Percentiles rank a stretch among this genome's conserved stretches.
These are phyloP conservation scores for Stegophylla sp. DNA, from an alignment of 2,888 invertebrate genomes.

Conservation along the genomic window DNA sequence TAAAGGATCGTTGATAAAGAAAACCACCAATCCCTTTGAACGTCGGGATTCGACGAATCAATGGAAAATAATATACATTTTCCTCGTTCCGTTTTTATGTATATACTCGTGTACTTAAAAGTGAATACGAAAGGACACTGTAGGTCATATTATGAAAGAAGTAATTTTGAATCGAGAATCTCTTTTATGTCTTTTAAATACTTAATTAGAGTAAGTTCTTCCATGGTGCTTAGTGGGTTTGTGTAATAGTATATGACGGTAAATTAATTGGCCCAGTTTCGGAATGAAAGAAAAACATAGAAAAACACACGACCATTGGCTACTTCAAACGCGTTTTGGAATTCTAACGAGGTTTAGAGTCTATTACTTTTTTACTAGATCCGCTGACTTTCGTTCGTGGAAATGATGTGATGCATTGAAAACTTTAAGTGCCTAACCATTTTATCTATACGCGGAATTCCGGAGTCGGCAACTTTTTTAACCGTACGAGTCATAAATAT, in stretches of 20 bases:
- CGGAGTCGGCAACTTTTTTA: no score
- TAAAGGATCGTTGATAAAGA: neutral
- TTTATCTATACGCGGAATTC: no score
- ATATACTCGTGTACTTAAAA: constrained; percentile 2
- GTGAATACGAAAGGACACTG: constrained; percentile 3
- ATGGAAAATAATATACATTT: constrained; percentile 33
- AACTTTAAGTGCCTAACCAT: no score
- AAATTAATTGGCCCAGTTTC: neutral
- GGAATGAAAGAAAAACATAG: no score
- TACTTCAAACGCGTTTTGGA: no score
- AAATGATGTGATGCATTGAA: no score
- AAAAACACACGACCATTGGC: no score
- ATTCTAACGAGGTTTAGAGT: no score
- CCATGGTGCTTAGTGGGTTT: neutral
- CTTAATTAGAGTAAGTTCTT: constrained; percentile 18
- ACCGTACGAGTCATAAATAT: no score
- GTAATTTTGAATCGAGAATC: neutral
- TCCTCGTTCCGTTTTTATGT: constrained; percentile 1
- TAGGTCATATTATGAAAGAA: neutral
- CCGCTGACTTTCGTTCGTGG: no score
- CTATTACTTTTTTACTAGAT: no score
- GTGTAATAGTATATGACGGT: no score
- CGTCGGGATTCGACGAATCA: neutral
- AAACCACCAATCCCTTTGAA: constrained; percentile 14
- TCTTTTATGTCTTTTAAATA: constrained; percentile 12